These are phyloP conservation scores for Salarias fasciatus DNA, from an alignment of 2,797 vertebrate species.

Conservation along the genomic window DNA sequence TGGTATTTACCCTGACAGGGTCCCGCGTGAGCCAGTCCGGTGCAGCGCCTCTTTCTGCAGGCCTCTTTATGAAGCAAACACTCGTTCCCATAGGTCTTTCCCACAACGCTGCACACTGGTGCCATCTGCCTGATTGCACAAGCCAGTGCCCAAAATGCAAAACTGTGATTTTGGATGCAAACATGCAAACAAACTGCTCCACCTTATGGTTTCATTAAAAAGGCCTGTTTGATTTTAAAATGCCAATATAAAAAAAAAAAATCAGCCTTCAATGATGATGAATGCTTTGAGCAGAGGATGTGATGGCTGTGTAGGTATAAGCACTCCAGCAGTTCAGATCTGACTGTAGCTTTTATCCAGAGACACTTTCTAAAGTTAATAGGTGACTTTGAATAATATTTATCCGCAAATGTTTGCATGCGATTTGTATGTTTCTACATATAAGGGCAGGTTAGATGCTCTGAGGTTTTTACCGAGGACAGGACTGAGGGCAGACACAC, in stretches of 20 bases:
- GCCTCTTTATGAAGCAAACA: conserved; percentile 82
- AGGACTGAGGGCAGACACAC: conserved; percentile 72
- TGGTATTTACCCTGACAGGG: conserved; percentile 75
- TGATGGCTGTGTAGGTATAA: no score
- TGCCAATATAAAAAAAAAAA: no score
- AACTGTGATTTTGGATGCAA: conserved; percentile 4
- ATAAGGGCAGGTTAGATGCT: no score
- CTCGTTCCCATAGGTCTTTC: conserved; percentile 77
- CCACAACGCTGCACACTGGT: conserved; percentile 83
- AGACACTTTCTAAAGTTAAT: no score
- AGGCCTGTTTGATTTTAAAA: background rate
- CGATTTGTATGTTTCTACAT: no score
- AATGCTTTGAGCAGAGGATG: no score
- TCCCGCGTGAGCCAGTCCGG: conserved; percentile 76
- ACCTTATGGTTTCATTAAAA: background rate
- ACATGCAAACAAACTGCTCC: conserved; percentile 2
- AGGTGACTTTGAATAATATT: no score
- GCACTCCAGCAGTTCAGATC: no score
- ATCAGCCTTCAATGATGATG: no score
- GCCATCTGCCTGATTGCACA: conserved; percentile 72
- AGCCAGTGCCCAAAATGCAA: conserved; percentile 31
- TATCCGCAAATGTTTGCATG: no score
- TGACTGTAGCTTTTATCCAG: no score
- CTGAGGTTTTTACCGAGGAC: conserved; percentile 61
- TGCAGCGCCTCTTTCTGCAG: conserved; percentile 78